phyloP scores from a whole-genome alignment of 2,797 vertebrate genomes.

The Bradypus variegatus region DNA sequence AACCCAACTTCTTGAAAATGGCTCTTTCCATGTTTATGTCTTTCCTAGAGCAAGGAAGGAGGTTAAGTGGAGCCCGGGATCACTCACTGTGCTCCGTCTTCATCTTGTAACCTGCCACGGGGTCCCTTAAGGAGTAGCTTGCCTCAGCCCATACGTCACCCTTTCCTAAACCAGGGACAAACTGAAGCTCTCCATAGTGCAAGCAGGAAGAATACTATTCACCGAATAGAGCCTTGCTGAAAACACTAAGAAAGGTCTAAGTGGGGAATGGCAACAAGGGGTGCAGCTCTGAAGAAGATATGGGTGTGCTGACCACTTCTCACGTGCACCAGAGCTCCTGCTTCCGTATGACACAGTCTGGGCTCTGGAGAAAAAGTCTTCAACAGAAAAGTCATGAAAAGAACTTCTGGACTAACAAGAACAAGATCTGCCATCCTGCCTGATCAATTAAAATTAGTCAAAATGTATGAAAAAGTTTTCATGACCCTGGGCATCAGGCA shows the following conservation, averaged over 20 bases:
- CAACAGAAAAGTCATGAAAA: background rate
- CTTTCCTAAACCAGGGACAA: background rate
- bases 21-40: background rate
- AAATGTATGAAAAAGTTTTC: background rate
- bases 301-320: background rate
- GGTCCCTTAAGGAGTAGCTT: background rate
- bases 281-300: background rate
- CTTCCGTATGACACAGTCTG: background rate
- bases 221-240: background rate
- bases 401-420: background rate
- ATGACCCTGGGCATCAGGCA: background rate
- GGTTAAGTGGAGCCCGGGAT: background rate
- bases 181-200: background rate
- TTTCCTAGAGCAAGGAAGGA: background rate
- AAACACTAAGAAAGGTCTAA: background rate
- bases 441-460: background rate
- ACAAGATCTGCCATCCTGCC: background rate
- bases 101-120: background rate
- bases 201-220: background rate
- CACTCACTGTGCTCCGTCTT: background rate
- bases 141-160: background rate
- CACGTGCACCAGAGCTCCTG: background rate
- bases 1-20: background rate
- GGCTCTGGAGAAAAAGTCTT: background rate
- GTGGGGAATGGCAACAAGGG: background rate